Percentiles rank a stretch among this genome's conserved stretches.
Conservation (phyloP, 2,113 vertebrate genomes). For the Macquaria australasica region DNA sequence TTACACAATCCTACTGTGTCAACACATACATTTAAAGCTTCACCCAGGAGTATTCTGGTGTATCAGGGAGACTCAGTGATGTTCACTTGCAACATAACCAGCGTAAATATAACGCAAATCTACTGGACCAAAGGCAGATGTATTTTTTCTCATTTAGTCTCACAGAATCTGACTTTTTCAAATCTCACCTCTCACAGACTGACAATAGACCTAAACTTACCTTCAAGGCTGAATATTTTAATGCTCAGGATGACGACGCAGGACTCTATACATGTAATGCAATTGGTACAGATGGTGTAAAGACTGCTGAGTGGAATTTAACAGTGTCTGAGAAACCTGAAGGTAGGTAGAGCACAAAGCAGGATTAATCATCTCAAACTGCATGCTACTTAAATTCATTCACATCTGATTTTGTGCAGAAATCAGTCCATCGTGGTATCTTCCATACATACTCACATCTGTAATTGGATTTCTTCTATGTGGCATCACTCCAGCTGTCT, state of each 20-base stretch:
- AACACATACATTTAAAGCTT: no score
- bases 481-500: not conserved
- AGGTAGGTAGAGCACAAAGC: conserved; percentile 33
- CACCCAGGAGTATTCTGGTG: not conserved
- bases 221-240: conserved; percentile 9
- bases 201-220: not conserved
- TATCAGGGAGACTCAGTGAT: conserved; percentile 6
- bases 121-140: conserved; percentile 4
- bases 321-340: not conserved
- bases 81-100: conserved; percentile 25
- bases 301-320: conserved; percentile 32
- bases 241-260: conserved; percentile 33
- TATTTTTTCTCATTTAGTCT: fast-evolving
- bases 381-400: not conserved
- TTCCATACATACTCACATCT: not conserved
- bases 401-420: conserved; percentile 24
- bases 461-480: conserved; percentile 14
- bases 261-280: conserved; percentile 35
- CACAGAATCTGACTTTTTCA: fast-evolving
- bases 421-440: fast-evolving
- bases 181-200: conserved; percentile 45
- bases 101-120: fast-evolving
- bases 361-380: not conserved
- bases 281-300: fast-evolving
- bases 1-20: not conserved